These are phyloP conservation scores for Lampropteryx suffumata DNA, from an alignment of 2,888 invertebrate species.

Conservation along the genomic window DNA sequence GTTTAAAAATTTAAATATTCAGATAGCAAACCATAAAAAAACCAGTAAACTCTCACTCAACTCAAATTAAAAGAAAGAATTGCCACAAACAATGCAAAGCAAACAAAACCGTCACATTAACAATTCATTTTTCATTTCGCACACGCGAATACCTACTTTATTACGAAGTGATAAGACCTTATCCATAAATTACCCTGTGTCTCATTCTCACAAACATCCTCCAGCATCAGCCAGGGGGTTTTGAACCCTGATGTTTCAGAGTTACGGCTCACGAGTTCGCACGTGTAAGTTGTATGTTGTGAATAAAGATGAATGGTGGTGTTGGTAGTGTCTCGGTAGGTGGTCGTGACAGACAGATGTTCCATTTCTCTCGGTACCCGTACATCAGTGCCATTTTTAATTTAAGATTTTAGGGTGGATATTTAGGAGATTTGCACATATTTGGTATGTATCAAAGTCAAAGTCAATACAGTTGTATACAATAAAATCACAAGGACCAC, in stretches of 20 bases:
- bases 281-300: conserved; percentile 36
- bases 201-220: conserved; percentile 36
- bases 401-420: conserved; percentile 56
- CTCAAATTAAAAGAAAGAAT: conserved; percentile 16
- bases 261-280: conserved; percentile 16
- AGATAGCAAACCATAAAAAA: not conserved
- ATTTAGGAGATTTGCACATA: not conserved
- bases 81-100: conserved; percentile 37
- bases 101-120: conserved; percentile 50
- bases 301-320: conserved; percentile 75
- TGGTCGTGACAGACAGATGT: conserved; percentile 77
- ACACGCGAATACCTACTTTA: conserved; percentile 55
- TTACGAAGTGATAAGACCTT: conserved; percentile 49
- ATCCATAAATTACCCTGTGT: conserved; percentile 62
- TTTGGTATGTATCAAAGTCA: not conserved
- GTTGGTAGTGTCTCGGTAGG: conserved; percentile 60
- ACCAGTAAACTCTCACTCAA: conserved; percentile 2
- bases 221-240: conserved; percentile 10
- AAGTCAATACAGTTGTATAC: too few relatives aligned
- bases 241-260: conserved; percentile 22
- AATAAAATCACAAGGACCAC: too few relatives aligned
- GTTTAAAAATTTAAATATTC: too few relatives aligned
- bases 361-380: conserved; percentile 56
- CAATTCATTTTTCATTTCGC: conserved; percentile 54
- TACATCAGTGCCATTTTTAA: conserved; percentile 61